Base-by-base conservation (phyloP, 2,797 vertebrate genomes). In the Coendou prehensilis region DNA sequence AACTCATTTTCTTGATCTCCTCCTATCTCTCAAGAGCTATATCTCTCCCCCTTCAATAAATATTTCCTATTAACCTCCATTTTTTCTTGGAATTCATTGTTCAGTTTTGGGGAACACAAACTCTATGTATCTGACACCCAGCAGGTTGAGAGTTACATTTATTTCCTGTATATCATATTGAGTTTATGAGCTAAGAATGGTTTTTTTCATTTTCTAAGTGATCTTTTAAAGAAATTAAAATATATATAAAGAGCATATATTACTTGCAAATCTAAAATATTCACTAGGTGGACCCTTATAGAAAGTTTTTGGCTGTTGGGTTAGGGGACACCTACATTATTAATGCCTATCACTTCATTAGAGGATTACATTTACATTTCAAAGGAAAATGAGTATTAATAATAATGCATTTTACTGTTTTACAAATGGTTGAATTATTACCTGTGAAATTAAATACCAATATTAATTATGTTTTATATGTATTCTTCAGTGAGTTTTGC, bases 331-430 rank as follows among this genome's bases (percentile, higher is more conserved):
- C 37, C 4, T 73, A 56, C 11, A 52, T 64, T 69, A 76, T 28
- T 87, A 86, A 47, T 15, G 61, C 10, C 45, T 28, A 57, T 83
- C 33, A 30, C 15, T 7, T 84, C 23, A 82, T 6, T 79, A 59
- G 20, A 76, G 17, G 50, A 73, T 90, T 9, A 1, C n/a, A 56
- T 82, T 92, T 90, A 76, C 67, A 41, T 67, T 63, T 64, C 18
- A 80, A 96, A 96, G 28, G 67, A 85, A 96, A 94, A 87, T 82
- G 26, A 94, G 9, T 88, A 17, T 73, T 9, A 91, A 28, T 59
- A 89, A 52, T 84, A 92, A 67, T 82, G 47, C 4, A 76, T 76
- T 78, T 94, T 67, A 80, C 28, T 81, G 28, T 67, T 90, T 80
- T 64, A 88, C 1, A 91, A 88, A 57, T 9, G 47, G n/a, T 84